phyloP scores from a whole-genome alignment of 2,113 vertebrate genomes.

The Hystrix cristata region DNA sequence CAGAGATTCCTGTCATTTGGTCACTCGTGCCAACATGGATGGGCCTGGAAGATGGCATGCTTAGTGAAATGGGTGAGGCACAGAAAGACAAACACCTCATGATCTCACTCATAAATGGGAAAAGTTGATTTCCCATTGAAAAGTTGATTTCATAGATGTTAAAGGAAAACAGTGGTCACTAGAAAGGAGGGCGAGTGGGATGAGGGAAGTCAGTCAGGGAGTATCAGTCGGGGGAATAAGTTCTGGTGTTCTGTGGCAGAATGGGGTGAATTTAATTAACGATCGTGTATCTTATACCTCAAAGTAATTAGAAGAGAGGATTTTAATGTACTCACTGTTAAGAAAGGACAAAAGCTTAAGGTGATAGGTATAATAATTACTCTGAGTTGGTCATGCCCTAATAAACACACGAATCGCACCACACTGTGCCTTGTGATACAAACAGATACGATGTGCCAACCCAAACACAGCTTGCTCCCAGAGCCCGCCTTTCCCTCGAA shows the following conservation, averaged over 20 bases:
- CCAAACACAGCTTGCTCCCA: neutral
- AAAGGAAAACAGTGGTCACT: neutral
- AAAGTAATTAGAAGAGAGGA: neutral
- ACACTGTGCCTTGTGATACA: neutral
- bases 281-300: neutral
- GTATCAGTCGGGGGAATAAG: neutral
- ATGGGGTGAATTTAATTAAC: neutral
- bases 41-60: neutral
- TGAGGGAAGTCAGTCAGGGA: neutral
- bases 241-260: neutral
- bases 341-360: neutral
- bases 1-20: neutral
- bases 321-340: neutral
- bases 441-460: neutral
- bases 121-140: neutral
- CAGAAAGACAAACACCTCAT: neutral
- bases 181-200: neutral
- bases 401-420: neutral
- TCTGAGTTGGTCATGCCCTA: neutral
- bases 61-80: neutral
- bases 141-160: neutral
- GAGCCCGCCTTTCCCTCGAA: neutral
- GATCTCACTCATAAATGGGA: neutral
- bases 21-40: neutral
- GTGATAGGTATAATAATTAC: neutral